Percentiles rank a stretch among this genome's conserved stretches.
phyloP scores from a whole-genome alignment of 2,797 vertebrate genomes.

The Xiphorhynchus erythropygius region DNA sequence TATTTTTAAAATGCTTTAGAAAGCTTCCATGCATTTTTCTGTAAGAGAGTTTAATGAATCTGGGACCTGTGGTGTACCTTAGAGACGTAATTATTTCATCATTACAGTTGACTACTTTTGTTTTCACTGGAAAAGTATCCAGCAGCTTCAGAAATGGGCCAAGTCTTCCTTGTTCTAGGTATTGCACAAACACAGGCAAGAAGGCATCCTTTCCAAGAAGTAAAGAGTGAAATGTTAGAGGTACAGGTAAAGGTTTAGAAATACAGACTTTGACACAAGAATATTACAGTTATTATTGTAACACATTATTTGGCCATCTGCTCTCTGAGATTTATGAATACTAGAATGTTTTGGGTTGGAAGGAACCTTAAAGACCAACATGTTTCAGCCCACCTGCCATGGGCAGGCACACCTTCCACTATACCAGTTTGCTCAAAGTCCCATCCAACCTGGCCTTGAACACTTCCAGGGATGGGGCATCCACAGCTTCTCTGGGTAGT shows the following conservation, averaged over 20 bases:
- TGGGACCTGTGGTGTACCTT: not conserved
- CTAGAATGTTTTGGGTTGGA: not conserved
- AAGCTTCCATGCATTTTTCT: not conserved
- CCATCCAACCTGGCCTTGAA: not conserved
- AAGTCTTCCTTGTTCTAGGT: not conserved
- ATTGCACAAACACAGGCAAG: not conserved
- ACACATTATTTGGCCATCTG: not conserved
- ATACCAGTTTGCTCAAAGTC: not conserved
- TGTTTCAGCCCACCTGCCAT: not conserved
- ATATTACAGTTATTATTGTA: not conserved
- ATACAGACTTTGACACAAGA: not conserved
- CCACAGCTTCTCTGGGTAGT: not conserved
- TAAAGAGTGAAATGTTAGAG: not conserved
- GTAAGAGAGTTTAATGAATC: not conserved
- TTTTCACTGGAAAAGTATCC: not conserved
- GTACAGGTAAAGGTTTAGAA: not conserved
- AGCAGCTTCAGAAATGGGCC: not conserved
- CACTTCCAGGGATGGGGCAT: not conserved
- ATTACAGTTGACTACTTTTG: not conserved
- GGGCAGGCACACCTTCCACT: not conserved
- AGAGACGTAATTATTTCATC: not conserved
- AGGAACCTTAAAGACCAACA: rapidly evolving
- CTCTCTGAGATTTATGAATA: not conserved
- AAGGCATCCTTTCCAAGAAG: not conserved
- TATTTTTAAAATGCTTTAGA: not conserved